Base-by-base conservation (phyloP, 2,888 invertebrate genomes). In the Chromoteleia sp. region DNA sequence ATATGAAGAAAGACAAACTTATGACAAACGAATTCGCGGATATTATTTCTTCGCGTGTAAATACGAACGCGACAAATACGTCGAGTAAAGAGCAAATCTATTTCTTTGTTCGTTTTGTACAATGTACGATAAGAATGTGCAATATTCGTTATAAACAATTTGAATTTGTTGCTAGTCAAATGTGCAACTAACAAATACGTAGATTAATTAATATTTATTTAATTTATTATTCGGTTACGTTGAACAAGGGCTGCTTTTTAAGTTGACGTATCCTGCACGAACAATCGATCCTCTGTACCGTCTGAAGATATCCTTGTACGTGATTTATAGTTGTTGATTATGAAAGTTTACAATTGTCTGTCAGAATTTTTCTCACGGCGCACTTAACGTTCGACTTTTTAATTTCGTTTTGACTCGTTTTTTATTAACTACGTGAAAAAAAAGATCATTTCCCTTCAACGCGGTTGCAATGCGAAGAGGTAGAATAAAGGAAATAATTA, bases 311-410 rank as follows among this genome's bases (percentile, higher is more conserved):
- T 56, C 36, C 17, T 39, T 39, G 21, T 39, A 21, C 39, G 39
- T 39, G 58, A 58, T 58, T 58, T 33, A 39, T 39, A n/a, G 21
- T 39, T 29, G 41, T 19, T 14, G 41, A 36, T 10, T 36, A 59
- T 12, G 59, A 21, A 29, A 59, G 59, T 29, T 21, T 21, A 41
- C 43, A 59, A 59, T 59, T 14, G 59, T 43, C n/a, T 3, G 39
- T 6, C 21, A 17, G 41, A 59, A 43, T 43, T 12, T 29, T 59
- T 59, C 41, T 43, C 59, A 59, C 59, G 59, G 21, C 12, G 58
- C 19, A 43, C 10, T 43, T 10, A 29, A 43, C 43, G 17, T 10
- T 15, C 25, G 59, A 25, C 29, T 59, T 43, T 21, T 59, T 43
- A 43, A 43, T 29, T 59, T 41, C 41, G 4, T 59, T 29, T 43